Conservation (phyloP, 2,113 vertebrate species). For the Dascyllus trimaculatus region DNA sequence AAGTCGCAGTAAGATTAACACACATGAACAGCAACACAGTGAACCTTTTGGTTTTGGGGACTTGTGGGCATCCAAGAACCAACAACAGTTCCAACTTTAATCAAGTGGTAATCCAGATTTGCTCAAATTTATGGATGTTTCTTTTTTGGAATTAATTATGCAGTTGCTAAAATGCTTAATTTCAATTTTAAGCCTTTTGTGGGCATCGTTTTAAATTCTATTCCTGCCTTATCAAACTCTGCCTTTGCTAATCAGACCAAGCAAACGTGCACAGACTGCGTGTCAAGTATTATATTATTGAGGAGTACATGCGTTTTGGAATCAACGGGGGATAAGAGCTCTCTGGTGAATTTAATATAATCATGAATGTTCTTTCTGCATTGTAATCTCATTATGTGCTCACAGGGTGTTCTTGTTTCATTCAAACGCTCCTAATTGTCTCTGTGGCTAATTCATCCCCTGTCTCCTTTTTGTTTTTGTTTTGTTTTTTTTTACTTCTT, state of each 20-base stretch:
- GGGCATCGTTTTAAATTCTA: slow-evolving; percentile 8
- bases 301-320: slow-evolving; percentile 28
- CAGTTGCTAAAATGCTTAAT: neutral
- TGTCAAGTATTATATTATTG: slow-evolving; percentile 68
- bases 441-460: slow-evolving; percentile 63
- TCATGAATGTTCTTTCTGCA: slow-evolving; percentile 75
- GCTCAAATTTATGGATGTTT: too few species aligned
- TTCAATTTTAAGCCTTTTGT: slow-evolving; percentile 1
- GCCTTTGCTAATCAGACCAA: slow-evolving; percentile 29
- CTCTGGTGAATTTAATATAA: slow-evolving; percentile 71
- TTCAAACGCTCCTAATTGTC: slow-evolving; percentile 67
- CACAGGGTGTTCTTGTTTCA: slow-evolving; percentile 75
- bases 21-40: too few species aligned
- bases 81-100: too few species aligned
- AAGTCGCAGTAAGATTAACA: too few species aligned
- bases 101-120: too few species aligned
- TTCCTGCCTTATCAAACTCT: slow-evolving; percentile 9
- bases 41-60: too few species aligned
- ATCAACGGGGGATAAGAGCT: slow-evolving; percentile 46
- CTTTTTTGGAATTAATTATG: too few species aligned
- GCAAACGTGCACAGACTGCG: slow-evolving; percentile 42
- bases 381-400: slow-evolving; percentile 80
- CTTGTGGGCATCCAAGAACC: too few species aligned
- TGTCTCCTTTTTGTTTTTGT: slow-evolving; percentile 25
- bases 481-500: slow-evolving; percentile 19